phyloP scores from a whole-genome alignment of 2,113 vertebrate genomes.

The Raphicerus campestris region DNA sequence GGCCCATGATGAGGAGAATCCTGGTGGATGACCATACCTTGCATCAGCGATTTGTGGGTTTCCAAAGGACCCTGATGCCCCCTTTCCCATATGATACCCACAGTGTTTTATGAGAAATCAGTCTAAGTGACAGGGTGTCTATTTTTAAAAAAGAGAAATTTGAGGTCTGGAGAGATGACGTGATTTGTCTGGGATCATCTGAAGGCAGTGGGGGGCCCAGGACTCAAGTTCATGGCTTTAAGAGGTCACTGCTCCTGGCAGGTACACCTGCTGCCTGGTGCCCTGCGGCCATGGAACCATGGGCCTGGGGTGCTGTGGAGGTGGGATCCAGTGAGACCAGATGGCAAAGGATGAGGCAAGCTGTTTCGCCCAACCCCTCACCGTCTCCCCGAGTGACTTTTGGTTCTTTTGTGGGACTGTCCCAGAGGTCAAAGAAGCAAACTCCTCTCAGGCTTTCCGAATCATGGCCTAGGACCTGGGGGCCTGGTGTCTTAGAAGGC shows the following conservation, averaged over 20 bases:
- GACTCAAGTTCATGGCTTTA: not conserved
- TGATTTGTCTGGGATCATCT: not conserved
- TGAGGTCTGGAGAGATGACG: not conserved
- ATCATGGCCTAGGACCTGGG: not conserved
- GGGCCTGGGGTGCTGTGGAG: not conserved
- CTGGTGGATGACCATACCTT: not conserved
- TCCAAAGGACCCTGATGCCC: not conserved
- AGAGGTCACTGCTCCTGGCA: not conserved
- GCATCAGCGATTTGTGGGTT: not conserved
- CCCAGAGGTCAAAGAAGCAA: not conserved
- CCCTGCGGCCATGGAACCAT: not conserved
- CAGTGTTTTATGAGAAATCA: not conserved
- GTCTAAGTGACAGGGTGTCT: not conserved
- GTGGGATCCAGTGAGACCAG: not conserved
- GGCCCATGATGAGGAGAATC: not conserved
- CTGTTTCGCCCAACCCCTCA: not conserved
- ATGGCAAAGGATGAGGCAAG: constrained; percentile 8
- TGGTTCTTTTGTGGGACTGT: not conserved
- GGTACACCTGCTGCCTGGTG: not conserved
- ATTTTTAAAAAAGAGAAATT: not conserved
- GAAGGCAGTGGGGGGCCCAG: not conserved
- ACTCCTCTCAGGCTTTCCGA: not conserved
- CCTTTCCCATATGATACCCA: not conserved
- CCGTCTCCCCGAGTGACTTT: constrained; percentile 32
- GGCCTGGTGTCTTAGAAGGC: not conserved